phyloP scores from a whole-genome alignment of 2,888 invertebrate genomes.

The Mythimna ferrago region DNA sequence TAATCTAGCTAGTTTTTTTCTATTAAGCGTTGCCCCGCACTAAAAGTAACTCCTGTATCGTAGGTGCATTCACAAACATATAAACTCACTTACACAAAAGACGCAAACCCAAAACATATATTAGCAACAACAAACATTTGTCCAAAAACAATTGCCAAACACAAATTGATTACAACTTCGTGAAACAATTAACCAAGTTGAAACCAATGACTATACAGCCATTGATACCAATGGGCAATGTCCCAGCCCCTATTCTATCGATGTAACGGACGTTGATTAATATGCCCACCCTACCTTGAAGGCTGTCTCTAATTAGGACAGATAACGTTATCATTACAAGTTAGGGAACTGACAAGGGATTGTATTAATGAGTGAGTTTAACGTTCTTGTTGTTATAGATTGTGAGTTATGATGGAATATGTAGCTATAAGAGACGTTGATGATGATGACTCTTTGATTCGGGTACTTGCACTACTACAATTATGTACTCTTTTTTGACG shows the following conservation, averaged over 20 bases:
- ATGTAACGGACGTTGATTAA: slow-evolving; percentile 81
- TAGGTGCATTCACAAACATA: too few relatives aligned
- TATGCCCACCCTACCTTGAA: slow-evolving; percentile 70
- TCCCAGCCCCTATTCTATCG: slow-evolving; percentile 69
- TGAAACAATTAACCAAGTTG: slow-evolving; percentile 45
- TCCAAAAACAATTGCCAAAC: slow-evolving; percentile 26
- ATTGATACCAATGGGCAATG: slow-evolving; percentile 40
- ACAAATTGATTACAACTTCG: slow-evolving; percentile 46
- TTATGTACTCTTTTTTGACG: too few relatives aligned
- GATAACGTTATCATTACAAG: slow-evolving; percentile 70
- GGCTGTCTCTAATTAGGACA: slow-evolving; percentile 73
- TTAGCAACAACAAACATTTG: slow-evolving; percentile 1
- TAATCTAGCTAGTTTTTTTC: too few relatives aligned
- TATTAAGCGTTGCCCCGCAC: too few relatives aligned
- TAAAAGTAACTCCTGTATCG: too few relatives aligned
- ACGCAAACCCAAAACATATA: too few relatives aligned
- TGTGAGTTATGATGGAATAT: not conserved
- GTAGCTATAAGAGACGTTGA: not conserved
- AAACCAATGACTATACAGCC: slow-evolving; percentile 30
- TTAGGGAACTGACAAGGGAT: slow-evolving; percentile 39
- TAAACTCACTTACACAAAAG: too few relatives aligned
- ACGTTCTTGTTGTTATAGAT: slow-evolving; percentile 24
- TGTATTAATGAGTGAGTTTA: slow-evolving; percentile 42
- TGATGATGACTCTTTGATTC: slow-evolving; percentile 10
- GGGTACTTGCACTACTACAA: too few relatives aligned